Evolutionary conservation across 2,888 invertebrate species (phyloP).

Genomic region (Plagodis dolabraria): DNA sequence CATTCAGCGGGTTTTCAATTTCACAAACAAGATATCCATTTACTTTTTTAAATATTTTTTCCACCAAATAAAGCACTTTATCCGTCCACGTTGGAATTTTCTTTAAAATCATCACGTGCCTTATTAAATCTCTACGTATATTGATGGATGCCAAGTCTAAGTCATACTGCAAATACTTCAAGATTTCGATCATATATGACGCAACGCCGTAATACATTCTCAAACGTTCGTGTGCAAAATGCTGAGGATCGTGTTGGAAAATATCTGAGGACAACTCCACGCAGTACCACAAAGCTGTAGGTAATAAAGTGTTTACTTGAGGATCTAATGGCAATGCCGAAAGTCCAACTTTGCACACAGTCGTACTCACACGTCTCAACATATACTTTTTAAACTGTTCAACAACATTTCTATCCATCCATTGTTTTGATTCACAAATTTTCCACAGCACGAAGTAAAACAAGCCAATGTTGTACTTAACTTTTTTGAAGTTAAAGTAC

Average conservation of each 20-base stretch:
- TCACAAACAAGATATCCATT: too few relatives aligned
- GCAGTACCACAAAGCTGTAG: conserved; percentile 55
- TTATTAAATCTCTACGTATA: conserved; percentile 45
- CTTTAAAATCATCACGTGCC: conserved; percentile 46
- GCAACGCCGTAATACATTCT: conserved; percentile 45
- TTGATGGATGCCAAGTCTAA: conserved; percentile 43
- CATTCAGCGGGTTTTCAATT: too few relatives aligned
- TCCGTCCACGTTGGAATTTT: conserved; percentile 39
- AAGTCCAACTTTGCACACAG: conserved; percentile 49
- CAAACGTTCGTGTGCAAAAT: conserved; percentile 48
- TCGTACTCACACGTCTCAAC: conserved; percentile 48
- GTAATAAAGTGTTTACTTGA: conserved; percentile 40
- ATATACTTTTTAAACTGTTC: conserved; percentile 50
- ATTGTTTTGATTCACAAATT: conserved; percentile 54
- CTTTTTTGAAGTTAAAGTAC: conserved; percentile 52
- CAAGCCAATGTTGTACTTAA: conserved; percentile 51
- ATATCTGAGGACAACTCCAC: conserved; percentile 50
- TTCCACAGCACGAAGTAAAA: conserved; percentile 58
- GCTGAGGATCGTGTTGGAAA: conserved; percentile 47
- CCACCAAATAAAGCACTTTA: too few relatives aligned
- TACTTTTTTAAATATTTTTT: too few relatives aligned
- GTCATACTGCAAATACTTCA: conserved; percentile 45
- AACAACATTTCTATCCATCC: too few relatives aligned
- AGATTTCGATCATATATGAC: conserved; percentile 49
- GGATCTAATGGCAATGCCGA: conserved; percentile 55